Base-by-base conservation (phyloP, 2,888 invertebrate genomes). In the Bruchidius siliquastri region DNA sequence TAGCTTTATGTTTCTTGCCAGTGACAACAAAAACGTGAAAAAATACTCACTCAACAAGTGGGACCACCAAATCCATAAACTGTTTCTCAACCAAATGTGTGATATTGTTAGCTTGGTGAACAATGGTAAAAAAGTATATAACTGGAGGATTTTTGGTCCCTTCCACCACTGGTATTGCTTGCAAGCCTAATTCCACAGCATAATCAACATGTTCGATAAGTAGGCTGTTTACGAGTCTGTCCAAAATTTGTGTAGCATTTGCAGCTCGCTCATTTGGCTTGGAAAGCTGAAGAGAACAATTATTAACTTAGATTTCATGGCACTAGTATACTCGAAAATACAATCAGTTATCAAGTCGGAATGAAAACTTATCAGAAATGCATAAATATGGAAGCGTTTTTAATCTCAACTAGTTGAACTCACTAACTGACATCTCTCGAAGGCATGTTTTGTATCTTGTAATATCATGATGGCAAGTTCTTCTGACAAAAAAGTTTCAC, bases 401-500 rank as follows among this genome's bases (percentile, higher is more conserved):
- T 4, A 8, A 26, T 26, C 26, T 26, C 8, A 8, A 26, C 26
- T 26, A 8, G 26, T 26, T 26, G 26, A 26, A 26, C 88, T 88
- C 84, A 94, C 93, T 82, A 94, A 88, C 77, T 94, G 93, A 84
- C 97, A 97, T 75, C 98, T 89, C 79, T 94, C 92, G 80, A 98
- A 95, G 0, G 98, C 96, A 67, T 94, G 91, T 86, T 96, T 96
- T 0, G 96, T 94, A 83, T 97, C 95, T 84, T 95, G 96, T 68
- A 99, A 87, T 83, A 99, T 91, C 81, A 92, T 94, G 78, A 97
- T 95, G 0, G 97, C 97, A 2, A 98, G 90, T 84, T 97, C 96
- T 85, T 98, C 98, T 0, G 97, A 97, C 0, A 99, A 89, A 85
- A 98, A 97, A 0, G 97, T 99, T 87, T 99, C 98, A 0, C 97